phyloP scores from a whole-genome alignment of 1,140 invertebrate genomes.

The Lordiphosa mommai region DNA sequence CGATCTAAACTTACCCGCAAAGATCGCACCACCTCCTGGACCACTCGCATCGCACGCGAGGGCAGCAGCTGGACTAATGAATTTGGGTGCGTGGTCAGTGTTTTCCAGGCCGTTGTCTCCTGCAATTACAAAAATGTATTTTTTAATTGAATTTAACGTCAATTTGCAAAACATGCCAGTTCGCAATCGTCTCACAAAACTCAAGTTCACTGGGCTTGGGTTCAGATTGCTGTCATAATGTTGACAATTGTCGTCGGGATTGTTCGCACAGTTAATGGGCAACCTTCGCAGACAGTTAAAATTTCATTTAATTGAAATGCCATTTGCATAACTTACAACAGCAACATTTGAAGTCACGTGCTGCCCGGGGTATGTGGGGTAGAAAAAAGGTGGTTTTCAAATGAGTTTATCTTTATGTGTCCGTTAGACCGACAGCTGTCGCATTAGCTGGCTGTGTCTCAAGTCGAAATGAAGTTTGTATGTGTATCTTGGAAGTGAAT shows the following conservation, averaged over 20 bases:
- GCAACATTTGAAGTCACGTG: conserved; percentile 52
- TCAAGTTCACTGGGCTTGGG: conserved; percentile 45
- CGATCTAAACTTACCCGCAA: conserved; percentile 60
- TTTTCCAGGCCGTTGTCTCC: conserved; percentile 79
- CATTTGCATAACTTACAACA: conserved; percentile 58
- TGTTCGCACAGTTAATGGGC: conserved; percentile 54
- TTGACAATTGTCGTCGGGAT: conserved; percentile 43
- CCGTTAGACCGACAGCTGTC: conserved; percentile 36
- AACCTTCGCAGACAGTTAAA: conserved; percentile 58
- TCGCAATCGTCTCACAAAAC: conserved; percentile 24
- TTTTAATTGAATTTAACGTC: conserved; percentile 27
- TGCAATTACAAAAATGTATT: conserved; percentile 42
- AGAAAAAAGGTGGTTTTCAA: conserved; percentile 18
- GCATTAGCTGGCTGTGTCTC: conserved; percentile 32
- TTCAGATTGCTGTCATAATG: conserved; percentile 28
- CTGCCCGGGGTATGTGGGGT: conserved; percentile 12
- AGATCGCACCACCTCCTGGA: conserved; percentile 78
- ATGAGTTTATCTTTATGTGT: conserved; percentile 7
- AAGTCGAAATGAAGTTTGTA: conserved; percentile 19
- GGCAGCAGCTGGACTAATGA: conserved; percentile 74
- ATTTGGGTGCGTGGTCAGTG: conserved; percentile 77
- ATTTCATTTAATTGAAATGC: conserved; percentile 69
- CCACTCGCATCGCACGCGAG: conserved; percentile 76
- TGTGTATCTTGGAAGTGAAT: conserved; percentile 48
- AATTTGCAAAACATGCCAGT: conserved; percentile 40